Percentiles rank a stretch among this genome's conserved stretches.
Evolutionary conservation across 2,888 invertebrate species (phyloP).

Genomic region (Dione vanillae): DNA sequence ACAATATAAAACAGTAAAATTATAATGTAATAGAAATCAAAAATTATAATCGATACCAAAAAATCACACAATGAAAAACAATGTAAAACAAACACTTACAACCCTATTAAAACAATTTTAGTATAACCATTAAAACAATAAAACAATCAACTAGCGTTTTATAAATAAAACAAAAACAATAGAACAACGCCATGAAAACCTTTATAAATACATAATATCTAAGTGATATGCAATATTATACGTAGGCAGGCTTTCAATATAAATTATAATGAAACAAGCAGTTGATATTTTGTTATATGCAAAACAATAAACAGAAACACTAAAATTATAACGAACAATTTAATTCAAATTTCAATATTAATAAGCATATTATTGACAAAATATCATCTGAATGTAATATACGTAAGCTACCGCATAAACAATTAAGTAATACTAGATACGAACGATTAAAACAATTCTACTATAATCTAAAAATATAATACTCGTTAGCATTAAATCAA

Average conservation of each 20-base stretch:
- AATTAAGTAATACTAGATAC: conserved; percentile 25
- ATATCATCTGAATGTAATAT: conserved; percentile 42
- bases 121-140: conserved; percentile 28
- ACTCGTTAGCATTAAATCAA: conserved; percentile 55
- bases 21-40: not conserved
- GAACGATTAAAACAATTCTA: conserved; percentile 43
- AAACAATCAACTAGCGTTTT: conserved; percentile 43
- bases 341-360: not conserved
- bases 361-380: conserved; percentile 18
- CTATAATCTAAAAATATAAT: conserved; percentile 50
- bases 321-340: not conserved
- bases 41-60: conserved; percentile 5
- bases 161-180: conserved; percentile 49
- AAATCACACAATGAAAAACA: conserved; percentile 43
- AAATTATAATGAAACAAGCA: conserved; percentile 37
- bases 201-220: conserved; percentile 63
- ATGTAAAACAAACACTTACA: conserved; percentile 54
- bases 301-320: conserved; percentile 4
- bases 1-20: conserved; percentile 19
- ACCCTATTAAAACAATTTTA: conserved; percentile 34
- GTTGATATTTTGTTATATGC: conserved; percentile 27
- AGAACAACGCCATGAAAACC: conserved; percentile 36
- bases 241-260: conserved; percentile 74
- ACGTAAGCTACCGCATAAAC: conserved; percentile 42
- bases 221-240: conserved; percentile 83